Conservation (phyloP, 2,888 invertebrate genomes). For the Eutolmus rufibarbis region DNA sequence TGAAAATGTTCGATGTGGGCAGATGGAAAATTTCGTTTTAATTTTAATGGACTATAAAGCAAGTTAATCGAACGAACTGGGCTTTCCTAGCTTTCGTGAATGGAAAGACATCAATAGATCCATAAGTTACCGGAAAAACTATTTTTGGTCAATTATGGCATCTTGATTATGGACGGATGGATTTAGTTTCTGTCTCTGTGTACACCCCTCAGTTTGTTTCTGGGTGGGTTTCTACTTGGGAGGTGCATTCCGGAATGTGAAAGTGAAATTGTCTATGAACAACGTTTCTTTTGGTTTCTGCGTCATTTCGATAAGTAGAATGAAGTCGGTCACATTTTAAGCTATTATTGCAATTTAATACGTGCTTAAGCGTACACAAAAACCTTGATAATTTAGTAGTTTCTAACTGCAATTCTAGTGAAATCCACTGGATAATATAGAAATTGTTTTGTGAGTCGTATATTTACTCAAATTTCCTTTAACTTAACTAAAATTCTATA, state of each 20-base stretch:
- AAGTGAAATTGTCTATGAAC: not conserved
- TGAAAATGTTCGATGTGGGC: not conserved
- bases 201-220: not conserved
- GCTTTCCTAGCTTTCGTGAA: not conserved
- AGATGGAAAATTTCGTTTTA: not conserved
- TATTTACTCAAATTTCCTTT: too few species aligned
- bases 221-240: not conserved
- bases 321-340: too few species aligned
- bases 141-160: not conserved
- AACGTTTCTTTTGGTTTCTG: not conserved
- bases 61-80: not conserved
- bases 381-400: too few species aligned
- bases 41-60: not conserved
- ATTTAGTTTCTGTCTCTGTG: not conserved
- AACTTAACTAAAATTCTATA: too few species aligned
- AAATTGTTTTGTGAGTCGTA: too few species aligned
- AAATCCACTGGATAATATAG: too few species aligned
- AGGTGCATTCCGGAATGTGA: not conserved
- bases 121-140: not conserved
- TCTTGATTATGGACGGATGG: not conserved
- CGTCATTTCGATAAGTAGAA: not conserved
- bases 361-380: too few species aligned
- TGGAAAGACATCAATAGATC: not conserved
- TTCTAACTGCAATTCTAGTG: too few species aligned
- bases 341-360: too few species aligned